phyloP scores from a whole-genome alignment of 2,113 vertebrate genomes.

The Clupea harengus region DNA sequence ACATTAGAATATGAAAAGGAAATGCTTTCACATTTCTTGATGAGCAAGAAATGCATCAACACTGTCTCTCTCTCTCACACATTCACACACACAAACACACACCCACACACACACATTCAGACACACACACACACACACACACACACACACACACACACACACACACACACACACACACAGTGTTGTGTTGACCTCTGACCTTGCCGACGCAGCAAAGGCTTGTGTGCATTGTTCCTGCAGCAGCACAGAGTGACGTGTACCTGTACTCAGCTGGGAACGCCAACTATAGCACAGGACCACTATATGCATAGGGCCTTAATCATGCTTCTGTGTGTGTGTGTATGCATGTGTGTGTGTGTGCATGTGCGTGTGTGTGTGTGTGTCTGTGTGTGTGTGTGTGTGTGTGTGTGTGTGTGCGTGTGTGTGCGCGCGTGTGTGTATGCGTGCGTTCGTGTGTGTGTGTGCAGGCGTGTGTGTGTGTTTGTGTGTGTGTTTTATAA shows the following conservation, averaged over 20 bases:
- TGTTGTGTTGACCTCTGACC: constrained; percentile 58
- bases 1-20: not conserved
- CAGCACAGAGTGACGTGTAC: constrained; percentile 61
- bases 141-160: constrained; percentile 39
- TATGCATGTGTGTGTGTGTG: constrained; percentile 26
- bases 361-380: constrained; percentile 27
- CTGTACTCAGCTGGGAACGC: constrained; percentile 68
- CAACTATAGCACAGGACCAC: constrained; percentile 56
- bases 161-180: constrained; percentile 10
- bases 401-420: constrained; percentile 35
- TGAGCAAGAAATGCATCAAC: not conserved
- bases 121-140: constrained; percentile 12
- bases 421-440: constrained; percentile 30
- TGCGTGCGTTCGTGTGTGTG: constrained; percentile 36
- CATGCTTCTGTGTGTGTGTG: constrained; percentile 51
- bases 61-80: not conserved
- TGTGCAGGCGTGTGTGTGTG: constrained; percentile 29
- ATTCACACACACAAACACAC: constrained; percentile 30
- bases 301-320: constrained; percentile 65
- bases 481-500: constrained; percentile 26
- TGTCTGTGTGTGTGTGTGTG: constrained; percentile 32
- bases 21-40: not conserved
- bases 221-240: constrained; percentile 47
- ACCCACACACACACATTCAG: constrained; percentile 14
- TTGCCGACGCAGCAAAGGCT: constrained; percentile 61